These are phyloP conservation scores for Aradus depressus DNA, from an alignment of 2,888 invertebrate species.

Conservation along the genomic window DNA sequence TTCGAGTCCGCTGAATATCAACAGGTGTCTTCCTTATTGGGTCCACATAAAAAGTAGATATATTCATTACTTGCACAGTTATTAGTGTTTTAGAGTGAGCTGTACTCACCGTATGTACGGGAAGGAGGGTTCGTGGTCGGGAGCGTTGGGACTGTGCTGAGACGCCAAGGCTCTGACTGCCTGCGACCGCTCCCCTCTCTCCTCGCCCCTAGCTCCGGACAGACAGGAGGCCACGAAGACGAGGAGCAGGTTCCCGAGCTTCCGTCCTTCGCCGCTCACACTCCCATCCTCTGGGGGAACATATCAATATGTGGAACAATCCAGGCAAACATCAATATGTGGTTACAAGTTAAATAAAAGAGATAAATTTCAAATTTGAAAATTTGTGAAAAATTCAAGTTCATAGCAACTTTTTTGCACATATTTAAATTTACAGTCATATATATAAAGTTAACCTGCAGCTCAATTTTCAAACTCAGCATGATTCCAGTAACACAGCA, in stretches of 20 bases:
- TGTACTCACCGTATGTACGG: conserved; percentile 49
- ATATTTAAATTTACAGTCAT: no score
- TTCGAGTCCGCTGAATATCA: no score
- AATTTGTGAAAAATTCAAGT: no score
- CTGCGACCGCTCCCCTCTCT: conserved; percentile 44
- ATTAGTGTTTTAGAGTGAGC: no score
- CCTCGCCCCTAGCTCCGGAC: conserved; percentile 63
- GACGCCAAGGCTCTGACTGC: conserved; percentile 58
- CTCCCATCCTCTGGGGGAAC: conserved; percentile 8
- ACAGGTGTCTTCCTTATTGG: no score
- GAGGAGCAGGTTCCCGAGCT: conserved; percentile 68
- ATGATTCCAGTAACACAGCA: no score
- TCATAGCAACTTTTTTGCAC: no score
- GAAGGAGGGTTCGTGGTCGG: conserved; percentile 52
- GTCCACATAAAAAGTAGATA: no score
- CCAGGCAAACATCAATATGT: neutral
- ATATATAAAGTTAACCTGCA: no score
- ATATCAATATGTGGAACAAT: neutral
- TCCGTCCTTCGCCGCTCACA: conserved; percentile 36
- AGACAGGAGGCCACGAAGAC: conserved; percentile 80
- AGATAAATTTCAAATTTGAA: neutral
- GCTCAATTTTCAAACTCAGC: no score
- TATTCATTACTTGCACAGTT: no score
- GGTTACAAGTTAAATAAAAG: neutral
- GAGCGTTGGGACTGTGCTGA: conserved; percentile 49